Base-by-base conservation (phyloP, 2,113 vertebrate genomes). In the Trochalopteron elliotii region DNA sequence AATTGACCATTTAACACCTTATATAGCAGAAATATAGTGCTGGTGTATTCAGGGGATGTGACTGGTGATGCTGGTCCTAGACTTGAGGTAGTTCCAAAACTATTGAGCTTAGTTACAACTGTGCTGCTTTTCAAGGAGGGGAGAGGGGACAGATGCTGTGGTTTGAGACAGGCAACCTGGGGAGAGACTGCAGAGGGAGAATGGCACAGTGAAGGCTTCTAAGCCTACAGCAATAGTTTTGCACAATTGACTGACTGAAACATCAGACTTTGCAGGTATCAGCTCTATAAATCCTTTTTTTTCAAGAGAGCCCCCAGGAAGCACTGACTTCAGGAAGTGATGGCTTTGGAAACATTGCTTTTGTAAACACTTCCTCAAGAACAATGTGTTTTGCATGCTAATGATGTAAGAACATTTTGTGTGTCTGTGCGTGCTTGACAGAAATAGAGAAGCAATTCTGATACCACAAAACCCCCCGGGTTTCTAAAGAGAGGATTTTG, bases 181-280 rank as follows among this genome's bases (percentile, higher is more conserved):
- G 25, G 47, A 53, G 57, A 83, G 22, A 42, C 28, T 78, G 68
- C 68, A 81, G 39, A 0, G 0, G 59, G 52, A 20, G 45, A 44
- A 47, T 47, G 68, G 45, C 52, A 83, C 37, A 50, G 47, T 5
- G 39, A 68, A 81, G 60, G 15, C 35, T 93, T 65, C 45, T 49
- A 61, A 64, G 19, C n/a, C 33, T 20, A 13, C 59, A 45, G 53
- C 57, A 71, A 65, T 24, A 50, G 49, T 45, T 91, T 24, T 44
- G 70, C 74, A 11, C 33, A 59, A 28, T 0, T 76, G 87, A 49
- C n/a, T 70, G 59, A 74, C 75, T 74, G 50, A 67, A 90, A 75
- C 37, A 71, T 86, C 75, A 89, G 83, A 52, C 83, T 94, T 75
- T 89, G 72, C 82, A 95, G 52, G 93, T 91, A 69, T 90, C 9